Conservation (phyloP, 2,113 vertebrate genomes). For the Scortum barcoo region DNA sequence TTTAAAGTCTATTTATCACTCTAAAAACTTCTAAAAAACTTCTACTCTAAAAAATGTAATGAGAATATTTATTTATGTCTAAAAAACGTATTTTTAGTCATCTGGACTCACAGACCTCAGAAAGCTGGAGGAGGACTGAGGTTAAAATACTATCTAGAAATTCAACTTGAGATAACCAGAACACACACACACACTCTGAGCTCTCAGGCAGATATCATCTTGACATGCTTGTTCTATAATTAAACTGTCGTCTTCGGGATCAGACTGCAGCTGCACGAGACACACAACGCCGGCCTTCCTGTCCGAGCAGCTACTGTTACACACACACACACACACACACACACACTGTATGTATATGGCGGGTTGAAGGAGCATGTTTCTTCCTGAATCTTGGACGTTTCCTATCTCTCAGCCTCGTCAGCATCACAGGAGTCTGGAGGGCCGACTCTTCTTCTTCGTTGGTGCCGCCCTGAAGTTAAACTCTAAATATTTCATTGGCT, state of each 20-base stretch:
- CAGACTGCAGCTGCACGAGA: conserved; percentile 26
- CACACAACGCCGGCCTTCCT: conserved; percentile 33
- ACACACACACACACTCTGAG: conserved; percentile 6
- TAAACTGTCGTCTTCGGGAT: conserved; percentile 44
- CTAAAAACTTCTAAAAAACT: no score
- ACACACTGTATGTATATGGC: not conserved
- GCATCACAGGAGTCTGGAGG: not conserved
- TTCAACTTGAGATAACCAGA: not conserved
- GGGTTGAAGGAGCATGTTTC: not conserved
- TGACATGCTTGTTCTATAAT: conserved; percentile 52
- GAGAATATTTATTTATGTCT: not conserved
- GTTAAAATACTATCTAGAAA: not conserved
- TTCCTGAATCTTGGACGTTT: not conserved
- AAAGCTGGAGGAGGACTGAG: not conserved
- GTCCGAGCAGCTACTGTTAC: conserved; percentile 22
- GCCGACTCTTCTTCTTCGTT: no score
- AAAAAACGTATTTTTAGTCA: not conserved
- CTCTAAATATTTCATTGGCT: no score
- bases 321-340: conserved; percentile 30
- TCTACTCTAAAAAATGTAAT: not conserved
- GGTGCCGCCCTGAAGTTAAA: no score
- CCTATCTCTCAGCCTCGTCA: not conserved
- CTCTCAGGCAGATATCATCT: conserved; percentile 22
- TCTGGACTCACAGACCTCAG: not conserved
- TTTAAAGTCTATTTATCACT: no score